Conservation (phyloP, 2,797 vertebrate species). For the Catharus ustulatus region DNA sequence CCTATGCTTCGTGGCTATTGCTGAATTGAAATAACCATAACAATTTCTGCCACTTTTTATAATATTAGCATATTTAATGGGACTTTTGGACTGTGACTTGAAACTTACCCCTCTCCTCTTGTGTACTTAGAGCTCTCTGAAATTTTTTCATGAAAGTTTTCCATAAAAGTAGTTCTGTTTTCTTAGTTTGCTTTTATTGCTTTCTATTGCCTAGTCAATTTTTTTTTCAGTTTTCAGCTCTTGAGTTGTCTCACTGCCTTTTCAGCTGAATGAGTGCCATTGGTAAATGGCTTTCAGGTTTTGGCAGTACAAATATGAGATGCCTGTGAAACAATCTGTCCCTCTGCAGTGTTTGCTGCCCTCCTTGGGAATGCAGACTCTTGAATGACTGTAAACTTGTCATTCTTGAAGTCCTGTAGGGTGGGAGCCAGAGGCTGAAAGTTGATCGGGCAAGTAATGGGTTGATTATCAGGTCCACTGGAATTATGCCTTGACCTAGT, state of each 20-base stretch:
- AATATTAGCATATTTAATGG: not conserved
- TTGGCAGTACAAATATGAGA: not conserved
- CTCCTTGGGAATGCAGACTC: not conserved
- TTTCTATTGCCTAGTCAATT: not conserved
- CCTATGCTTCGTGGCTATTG: not conserved
- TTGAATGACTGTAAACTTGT: not conserved
- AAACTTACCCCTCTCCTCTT: not conserved
- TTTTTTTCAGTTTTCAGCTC: not conserved
- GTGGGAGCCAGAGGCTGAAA: not conserved
- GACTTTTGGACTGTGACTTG: not conserved
- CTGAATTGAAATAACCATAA: not conserved
- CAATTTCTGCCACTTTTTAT: not conserved
- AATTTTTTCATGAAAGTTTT: not conserved
- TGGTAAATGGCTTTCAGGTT: not conserved
- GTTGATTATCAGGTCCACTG: not conserved
- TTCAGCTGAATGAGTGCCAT: not conserved
- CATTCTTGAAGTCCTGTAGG: not conserved
- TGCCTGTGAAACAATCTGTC: not conserved
- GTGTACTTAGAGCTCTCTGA: fast-evolving
- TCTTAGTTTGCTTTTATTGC: not conserved
- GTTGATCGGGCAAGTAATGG: not conserved
- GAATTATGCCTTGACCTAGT: not conserved
- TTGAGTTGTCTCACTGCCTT: not conserved
- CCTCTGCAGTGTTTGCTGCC: not conserved
- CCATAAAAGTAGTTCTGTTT: not conserved